Evolutionary conservation across 35 echinoderm and acorn worm species (phyloP).

Genomic region (Eucidaris tribuloides): DNA sequence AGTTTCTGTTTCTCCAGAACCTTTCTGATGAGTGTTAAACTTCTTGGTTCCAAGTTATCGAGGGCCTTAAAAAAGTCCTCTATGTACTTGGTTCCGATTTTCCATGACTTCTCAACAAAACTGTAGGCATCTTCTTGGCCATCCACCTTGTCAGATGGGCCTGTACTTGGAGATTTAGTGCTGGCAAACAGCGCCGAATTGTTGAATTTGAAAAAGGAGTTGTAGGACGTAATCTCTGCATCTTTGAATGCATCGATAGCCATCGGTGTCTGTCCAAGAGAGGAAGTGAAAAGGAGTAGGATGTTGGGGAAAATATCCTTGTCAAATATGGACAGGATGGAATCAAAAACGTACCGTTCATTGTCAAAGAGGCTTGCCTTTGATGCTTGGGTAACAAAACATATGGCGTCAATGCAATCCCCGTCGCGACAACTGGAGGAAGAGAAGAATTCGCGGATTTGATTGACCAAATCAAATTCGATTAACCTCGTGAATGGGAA

Average conservation of each 20-base stretch:
- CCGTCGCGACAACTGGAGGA: background rate
- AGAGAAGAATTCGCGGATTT: constrained; percentile 52
- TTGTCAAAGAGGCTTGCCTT: constrained; percentile 30
- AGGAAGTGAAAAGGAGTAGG: constrained; percentile 50
- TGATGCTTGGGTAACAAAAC: too few relatives aligned
- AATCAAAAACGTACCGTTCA: too few relatives aligned
- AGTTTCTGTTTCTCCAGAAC: constrained; percentile 14
- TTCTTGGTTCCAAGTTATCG: too few relatives aligned
- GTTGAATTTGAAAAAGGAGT: constrained; percentile 60
- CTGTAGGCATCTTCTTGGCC: constrained; percentile 5
- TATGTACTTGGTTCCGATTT: constrained; percentile 52
- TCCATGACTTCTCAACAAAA: constrained; percentile 68
- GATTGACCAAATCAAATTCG: constrained; percentile 45
- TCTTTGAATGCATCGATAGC: constrained; percentile 35
- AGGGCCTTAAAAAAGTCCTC: background rate
- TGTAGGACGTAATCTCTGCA: constrained; percentile 37
- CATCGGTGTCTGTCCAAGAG: constrained; percentile 51
- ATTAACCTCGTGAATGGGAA: constrained; percentile 61
- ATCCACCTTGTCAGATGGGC: background rate
- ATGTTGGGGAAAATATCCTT: constrained; percentile 67
- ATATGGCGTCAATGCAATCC: constrained; percentile 60
- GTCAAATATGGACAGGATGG: too few relatives aligned
- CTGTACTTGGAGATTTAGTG: background rate
- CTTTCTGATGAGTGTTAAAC: background rate
- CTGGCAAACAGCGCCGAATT: too few relatives aligned